A percentile compares a stretch with the other conserved stretches of the same genome.
These are phyloP conservation scores for Amiota mariae DNA, from an alignment of 2,888 invertebrate genomes.

Conservation along the genomic window DNA sequence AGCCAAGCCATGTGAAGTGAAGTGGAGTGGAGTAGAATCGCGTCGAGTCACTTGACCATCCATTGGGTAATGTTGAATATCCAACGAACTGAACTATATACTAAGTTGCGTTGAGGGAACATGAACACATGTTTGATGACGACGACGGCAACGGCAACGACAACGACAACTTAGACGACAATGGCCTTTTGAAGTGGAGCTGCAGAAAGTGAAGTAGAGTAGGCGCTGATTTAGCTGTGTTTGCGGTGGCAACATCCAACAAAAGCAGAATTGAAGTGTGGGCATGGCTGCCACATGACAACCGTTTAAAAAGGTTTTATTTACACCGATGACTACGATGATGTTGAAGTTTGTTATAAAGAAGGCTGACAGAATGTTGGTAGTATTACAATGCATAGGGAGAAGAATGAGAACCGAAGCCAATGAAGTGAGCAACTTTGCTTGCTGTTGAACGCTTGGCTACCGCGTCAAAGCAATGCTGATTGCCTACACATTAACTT, in stretches of 20 bases:
- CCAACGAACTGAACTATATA: too few relatives aligned
- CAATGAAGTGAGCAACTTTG: conserved; percentile 26
- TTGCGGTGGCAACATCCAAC: conserved; percentile 33
- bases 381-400: too few relatives aligned
- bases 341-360: neutral
- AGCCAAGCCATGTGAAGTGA: neutral
- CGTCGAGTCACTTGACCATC: conserved; percentile 17
- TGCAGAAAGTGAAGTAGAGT: neutral
- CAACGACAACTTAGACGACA: neutral
- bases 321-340: conserved; percentile 55
- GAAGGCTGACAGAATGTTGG: too few relatives aligned
- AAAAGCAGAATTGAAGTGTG: conserved; percentile 19
- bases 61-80: conserved; percentile 12
- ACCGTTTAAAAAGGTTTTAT: conserved; percentile 70
- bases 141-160: neutral
- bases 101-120: conserved; percentile 8
- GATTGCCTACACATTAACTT: conserved; percentile 18
- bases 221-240: conserved; percentile 37
- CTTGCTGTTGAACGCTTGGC: neutral
- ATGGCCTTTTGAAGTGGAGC: neutral
- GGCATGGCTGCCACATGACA: conserved; percentile 60
- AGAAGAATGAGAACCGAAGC: neutral
- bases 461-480: conserved; percentile 8
- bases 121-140: conserved; percentile 56
- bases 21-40: conserved; percentile 29